Conservation (phyloP, 2,113 vertebrate genomes). For the Piaya cayana region DNA sequence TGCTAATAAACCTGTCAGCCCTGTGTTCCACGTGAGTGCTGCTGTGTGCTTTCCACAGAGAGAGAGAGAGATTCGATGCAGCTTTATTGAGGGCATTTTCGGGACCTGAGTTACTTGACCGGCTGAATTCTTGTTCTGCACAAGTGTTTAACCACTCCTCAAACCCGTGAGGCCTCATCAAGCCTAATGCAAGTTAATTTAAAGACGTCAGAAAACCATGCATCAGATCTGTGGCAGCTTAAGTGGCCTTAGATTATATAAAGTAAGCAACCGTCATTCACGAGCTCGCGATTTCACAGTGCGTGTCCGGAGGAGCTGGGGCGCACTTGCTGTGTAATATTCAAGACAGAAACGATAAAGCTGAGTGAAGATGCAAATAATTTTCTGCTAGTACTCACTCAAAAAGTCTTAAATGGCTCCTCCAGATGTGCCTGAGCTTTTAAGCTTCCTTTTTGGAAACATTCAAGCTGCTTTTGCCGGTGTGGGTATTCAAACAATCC, state of each 20-base stretch:
- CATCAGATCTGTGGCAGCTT: neutral
- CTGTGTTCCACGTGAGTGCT: neutral
- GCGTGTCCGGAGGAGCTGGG: neutral
- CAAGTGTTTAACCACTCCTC: neutral
- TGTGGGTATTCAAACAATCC: neutral
- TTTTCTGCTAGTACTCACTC: neutral
- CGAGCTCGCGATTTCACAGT: neutral
- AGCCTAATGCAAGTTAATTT: neutral
- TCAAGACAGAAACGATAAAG: neutral
- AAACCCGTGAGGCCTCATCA: neutral
- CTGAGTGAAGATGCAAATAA: neutral
- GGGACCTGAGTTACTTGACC: neutral
- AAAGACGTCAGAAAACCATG: neutral
- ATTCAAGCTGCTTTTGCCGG: neutral
- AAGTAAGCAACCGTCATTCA: neutral
- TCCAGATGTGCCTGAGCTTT: neutral
- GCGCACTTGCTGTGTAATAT: neutral
- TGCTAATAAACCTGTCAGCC: neutral
- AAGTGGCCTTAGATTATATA: neutral
- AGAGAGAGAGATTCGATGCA: neutral
- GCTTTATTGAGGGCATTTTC: neutral
- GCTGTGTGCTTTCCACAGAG: neutral
- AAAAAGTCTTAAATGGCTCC: neutral
- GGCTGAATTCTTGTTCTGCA: neutral
- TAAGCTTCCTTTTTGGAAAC: neutral